A percentile compares a stretch with the other conserved stretches of the same genome.
These are phyloP conservation scores for Poeciliopsis retropinna DNA, from an alignment of 2,113 vertebrate genomes.

Conservation along the genomic window DNA sequence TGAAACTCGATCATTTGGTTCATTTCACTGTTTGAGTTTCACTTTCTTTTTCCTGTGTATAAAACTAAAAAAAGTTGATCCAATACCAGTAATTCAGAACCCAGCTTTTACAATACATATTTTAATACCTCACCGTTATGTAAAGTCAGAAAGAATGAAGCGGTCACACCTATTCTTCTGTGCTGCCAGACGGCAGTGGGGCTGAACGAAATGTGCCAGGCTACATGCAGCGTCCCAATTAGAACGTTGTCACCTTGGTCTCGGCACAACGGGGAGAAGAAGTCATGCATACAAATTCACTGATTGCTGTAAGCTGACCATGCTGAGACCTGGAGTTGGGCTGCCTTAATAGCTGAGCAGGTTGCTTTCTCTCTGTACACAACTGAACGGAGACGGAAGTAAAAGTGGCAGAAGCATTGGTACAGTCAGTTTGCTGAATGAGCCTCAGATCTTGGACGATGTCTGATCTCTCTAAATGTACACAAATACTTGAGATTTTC, in stretches of 20 bases:
- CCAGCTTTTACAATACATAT: no score
- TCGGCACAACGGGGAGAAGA: neutral
- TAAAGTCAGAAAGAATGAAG: no score
- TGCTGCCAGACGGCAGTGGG: no score
- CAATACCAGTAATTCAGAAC: no score
- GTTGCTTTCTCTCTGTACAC: neutral
- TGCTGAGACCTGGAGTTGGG: neutral
- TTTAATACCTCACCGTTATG: no score
- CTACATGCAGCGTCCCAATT: neutral
- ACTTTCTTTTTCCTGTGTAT: neutral
- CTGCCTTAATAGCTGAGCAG: neutral
- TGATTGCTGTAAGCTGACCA: neutral
- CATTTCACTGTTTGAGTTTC: neutral
- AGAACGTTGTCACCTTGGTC: neutral
- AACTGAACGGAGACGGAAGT: neutral
- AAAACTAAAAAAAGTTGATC: no score
- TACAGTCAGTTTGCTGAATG: neutral
- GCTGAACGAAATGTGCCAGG: neutral
- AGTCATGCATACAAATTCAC: neutral
- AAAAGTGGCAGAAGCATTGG: neutral
- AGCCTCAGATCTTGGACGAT: neutral
- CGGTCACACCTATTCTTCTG: no score
- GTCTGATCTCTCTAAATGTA: neutral
- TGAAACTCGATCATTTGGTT: no score
- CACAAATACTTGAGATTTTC: neutral